Evolutionary conservation across 2,888 invertebrate genomes (phyloP).

Genomic region (Andricus curvator): DNA sequence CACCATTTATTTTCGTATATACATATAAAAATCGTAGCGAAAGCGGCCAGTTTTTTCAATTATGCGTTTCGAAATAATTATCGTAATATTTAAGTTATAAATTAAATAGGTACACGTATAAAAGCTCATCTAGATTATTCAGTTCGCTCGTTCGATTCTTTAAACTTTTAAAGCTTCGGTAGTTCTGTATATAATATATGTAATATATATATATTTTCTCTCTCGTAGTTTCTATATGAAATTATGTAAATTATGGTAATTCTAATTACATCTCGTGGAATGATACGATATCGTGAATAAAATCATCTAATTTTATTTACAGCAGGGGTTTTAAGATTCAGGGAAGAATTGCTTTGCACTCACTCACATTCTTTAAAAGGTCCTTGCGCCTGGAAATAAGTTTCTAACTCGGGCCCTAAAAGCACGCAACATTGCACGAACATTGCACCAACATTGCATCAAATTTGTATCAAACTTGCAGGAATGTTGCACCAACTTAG

Average conservation of each 20-base stretch:
- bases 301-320: conserved; percentile 39
- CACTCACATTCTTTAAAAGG: conserved; percentile 19
- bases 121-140: conserved; percentile 28
- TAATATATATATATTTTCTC: conserved; percentile 32
- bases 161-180: conserved; percentile 31
- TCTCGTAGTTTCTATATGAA: conserved; percentile 9
- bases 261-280: conserved; percentile 39
- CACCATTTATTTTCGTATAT: conserved; percentile 36
- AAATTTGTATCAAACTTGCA: too few species aligned
- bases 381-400: conserved; percentile 22
- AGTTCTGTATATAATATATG: conserved; percentile 25
- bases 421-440: too few species aligned
- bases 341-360: background rate
- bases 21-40: conserved; percentile 27
- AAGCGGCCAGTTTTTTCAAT: conserved; percentile 1
- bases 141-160: conserved; percentile 13
- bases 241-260: conserved; percentile 45
- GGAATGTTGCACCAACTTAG: too few species aligned
- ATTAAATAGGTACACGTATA: conserved; percentile 28
- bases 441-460: too few species aligned
- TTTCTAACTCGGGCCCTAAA: background rate
- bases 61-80: background rate
- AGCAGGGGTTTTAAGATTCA: conserved; percentile 45
- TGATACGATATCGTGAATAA: conserved; percentile 44
- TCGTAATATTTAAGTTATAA: conserved; percentile 14